These are phyloP conservation scores for Laspeyria flexula DNA, from an alignment of 2,888 invertebrate genomes.

Conservation along the genomic window DNA sequence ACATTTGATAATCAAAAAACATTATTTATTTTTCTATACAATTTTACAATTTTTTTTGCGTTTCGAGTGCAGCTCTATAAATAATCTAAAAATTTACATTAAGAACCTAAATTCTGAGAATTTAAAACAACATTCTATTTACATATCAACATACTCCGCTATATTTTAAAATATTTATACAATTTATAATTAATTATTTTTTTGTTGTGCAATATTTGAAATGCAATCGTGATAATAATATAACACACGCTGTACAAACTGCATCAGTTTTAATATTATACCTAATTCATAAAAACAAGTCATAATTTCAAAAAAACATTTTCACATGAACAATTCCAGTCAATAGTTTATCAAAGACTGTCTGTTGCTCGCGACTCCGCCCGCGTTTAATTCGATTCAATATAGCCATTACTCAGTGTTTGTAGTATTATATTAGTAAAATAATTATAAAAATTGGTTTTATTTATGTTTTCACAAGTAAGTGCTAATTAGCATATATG, in stretches of 20 bases:
- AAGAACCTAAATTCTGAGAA: constrained; percentile 43
- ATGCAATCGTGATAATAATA: constrained; percentile 22
- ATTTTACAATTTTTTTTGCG: constrained; percentile 69
- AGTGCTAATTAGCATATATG: too few relatives aligned
- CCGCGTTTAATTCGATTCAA: too few relatives aligned
- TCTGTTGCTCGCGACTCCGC: too few relatives aligned
- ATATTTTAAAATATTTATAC: constrained; percentile 44
- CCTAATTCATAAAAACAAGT: too few relatives aligned
- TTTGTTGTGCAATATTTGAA: constrained; percentile 29
- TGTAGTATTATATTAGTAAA: too few relatives aligned
- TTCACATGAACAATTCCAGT: neutral
- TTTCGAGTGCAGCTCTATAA: constrained; percentile 69
- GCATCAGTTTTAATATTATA: constrained; percentile 32
- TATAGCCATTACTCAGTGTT: too few relatives aligned
- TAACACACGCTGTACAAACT: constrained; percentile 17
- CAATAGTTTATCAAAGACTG: neutral
- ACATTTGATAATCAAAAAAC: constrained; percentile 64
- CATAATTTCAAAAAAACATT: too few relatives aligned
- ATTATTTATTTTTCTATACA: constrained; percentile 81
- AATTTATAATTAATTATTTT: constrained; percentile 17
- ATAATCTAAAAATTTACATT: constrained; percentile 62
- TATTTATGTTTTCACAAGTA: too few relatives aligned
- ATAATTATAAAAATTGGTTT: too few relatives aligned
- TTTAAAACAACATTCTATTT: constrained; percentile 58
- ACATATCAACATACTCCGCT: constrained; percentile 57